Conservation (phyloP, 1,140 invertebrate genomes). For the Diabrotica virgifera region DNA sequence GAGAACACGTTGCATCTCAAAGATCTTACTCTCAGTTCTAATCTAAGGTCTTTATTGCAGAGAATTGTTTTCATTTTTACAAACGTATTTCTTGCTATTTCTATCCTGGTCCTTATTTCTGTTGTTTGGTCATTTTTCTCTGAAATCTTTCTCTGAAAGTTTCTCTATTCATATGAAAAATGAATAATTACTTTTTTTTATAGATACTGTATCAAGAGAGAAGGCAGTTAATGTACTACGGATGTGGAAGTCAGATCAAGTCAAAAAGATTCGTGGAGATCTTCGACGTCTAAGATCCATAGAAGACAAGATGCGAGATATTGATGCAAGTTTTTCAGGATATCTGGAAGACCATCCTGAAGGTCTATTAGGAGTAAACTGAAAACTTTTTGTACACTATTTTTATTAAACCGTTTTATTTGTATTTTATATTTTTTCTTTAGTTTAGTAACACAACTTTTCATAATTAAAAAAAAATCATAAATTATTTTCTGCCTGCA, state of each 20-base stretch:
- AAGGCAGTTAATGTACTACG: conserved; percentile 37
- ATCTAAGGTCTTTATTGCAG: no score
- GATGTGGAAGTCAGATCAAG: conserved; percentile 39
- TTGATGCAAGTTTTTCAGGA: conserved; percentile 9
- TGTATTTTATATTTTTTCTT: no score
- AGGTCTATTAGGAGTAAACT: neutral
- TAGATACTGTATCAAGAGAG: conserved; percentile 32
- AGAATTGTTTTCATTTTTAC: no score
- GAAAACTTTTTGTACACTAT: no score
- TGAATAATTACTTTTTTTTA: neutral
- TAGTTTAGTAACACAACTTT: no score
- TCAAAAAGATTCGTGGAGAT: conserved; percentile 40
- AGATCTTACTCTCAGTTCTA: no score
- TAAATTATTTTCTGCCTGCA: no score
- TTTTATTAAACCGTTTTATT: no score
- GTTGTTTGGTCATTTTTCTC: no score
- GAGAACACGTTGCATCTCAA: no score
- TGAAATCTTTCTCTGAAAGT: neutral
- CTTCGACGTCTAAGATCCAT: conserved; percentile 34
- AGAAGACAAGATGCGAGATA: conserved; percentile 31
- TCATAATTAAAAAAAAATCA: neutral
- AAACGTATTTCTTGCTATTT: no score
- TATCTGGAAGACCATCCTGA: conserved; percentile 9
- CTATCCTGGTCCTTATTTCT: no score
- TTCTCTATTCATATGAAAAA: neutral